Percentiles rank a stretch among this genome's conserved stretches.
Evolutionary conservation across 2,888 invertebrate species (phyloP).

Genomic region (Melitaea athalia): DNA sequence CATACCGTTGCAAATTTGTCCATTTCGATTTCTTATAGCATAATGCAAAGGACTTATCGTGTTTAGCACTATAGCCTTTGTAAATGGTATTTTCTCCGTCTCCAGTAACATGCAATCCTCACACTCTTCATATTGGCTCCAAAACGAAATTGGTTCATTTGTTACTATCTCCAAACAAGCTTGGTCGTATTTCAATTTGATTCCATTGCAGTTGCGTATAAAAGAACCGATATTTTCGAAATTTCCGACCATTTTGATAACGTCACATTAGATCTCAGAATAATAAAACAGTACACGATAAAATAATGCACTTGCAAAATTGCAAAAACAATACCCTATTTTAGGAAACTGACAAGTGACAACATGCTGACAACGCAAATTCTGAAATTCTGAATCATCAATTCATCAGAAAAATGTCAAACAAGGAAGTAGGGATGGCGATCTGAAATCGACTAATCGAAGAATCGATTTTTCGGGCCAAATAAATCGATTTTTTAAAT

Average conservation of each 20-base stretch:
- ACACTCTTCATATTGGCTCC: slow-evolving; percentile 75
- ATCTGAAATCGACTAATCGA: too few relatives aligned
- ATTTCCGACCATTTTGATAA: slow-evolving; percentile 57
- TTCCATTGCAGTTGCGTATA: slow-evolving; percentile 61
- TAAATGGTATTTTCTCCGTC: slow-evolving; percentile 47
- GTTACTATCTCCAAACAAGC: slow-evolving; percentile 73
- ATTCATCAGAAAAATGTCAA: slow-evolving; percentile 23
- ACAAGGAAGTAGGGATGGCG: too few relatives aligned
- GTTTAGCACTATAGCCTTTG: slow-evolving; percentile 54
- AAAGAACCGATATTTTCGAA: slow-evolving; percentile 73
- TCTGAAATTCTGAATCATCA: slow-evolving; percentile 30
- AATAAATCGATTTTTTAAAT: too few relatives aligned
- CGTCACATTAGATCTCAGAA: slow-evolving; percentile 50
- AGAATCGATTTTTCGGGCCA: too few relatives aligned
- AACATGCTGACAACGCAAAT: slow-evolving; percentile 31
- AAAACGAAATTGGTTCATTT: slow-evolving; percentile 58
- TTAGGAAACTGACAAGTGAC: slow-evolving; percentile 33
- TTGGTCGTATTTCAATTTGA: slow-evolving; percentile 64
- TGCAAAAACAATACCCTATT: slow-evolving; percentile 40
- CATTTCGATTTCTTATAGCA: slow-evolving; percentile 52
- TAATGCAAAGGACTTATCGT: slow-evolving; percentile 68
- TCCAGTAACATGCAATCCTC: slow-evolving; percentile 64
- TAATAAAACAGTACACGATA: slow-evolving; percentile 20
- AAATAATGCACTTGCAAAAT: slow-evolving; percentile 49
- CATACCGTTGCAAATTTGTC: slow-evolving; percentile 67